Evolutionary conservation across 2,113 vertebrate genomes (phyloP), one percentile per base, ranked within the genome.

Genomic region (Excalfactoria chinensis): DNA sequence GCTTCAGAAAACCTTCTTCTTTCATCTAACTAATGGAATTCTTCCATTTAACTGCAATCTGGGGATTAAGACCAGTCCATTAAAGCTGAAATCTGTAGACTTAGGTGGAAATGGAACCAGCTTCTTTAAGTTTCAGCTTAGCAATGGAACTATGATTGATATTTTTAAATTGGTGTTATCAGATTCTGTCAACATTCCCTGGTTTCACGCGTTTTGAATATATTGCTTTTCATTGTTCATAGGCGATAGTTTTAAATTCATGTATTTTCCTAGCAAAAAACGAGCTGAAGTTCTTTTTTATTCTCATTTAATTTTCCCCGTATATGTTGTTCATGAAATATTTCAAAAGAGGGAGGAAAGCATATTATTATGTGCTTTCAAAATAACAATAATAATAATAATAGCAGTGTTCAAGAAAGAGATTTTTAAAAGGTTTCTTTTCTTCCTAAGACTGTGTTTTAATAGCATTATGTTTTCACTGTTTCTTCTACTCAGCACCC

Each of bases 391-490:
- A 51, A 41, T 41, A 41, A 41, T 41, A 41, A 41, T 41, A 41
- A 41, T 41, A 41, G 12, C 12, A 16, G 28, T 17, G 6, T 59
- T 7, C 28, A 76, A 75, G 30, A 69, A 79, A 34, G 14, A 77
- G 13, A 48, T 9, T 7, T 79, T 46, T 32, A 26, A 19, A 1
- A 1, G 1, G 5, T 26, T 48, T 5, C 3, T 34, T 64, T 43
- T 22, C 26, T 43, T 64, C 3, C 37, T 48, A 28, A 69, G 28
- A 18, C 59, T 21, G 7, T 58, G n/a, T 51, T 5, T 44, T 62
- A 55, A 37, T 53, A 8, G 7, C 55, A 16, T 67, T n/a, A n/a
- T 15, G 7, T 2, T 14, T 69, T 76, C 76, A 35, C n/a, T 80
- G 11, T 69, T 89, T 81, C 51, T 89, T 67, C 37, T 68, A 44